Evolutionary conservation across 2,797 vertebrate species (phyloP).

Genomic region (Odontamblyopus lacepedii): DNA sequence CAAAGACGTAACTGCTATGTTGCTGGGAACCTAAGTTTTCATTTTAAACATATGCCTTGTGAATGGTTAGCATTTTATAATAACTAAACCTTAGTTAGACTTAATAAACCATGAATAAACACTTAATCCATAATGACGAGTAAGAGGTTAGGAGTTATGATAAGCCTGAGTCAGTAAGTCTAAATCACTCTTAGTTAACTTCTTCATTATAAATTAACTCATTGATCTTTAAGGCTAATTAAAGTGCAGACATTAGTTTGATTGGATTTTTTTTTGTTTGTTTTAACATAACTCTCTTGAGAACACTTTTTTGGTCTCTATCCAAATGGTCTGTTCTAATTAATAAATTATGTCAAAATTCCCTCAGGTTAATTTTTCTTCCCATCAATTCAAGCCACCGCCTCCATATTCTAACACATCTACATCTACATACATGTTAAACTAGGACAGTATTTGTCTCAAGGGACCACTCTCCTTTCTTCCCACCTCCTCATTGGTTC

Average conservation of each 20-base stretch:
- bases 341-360: not conserved
- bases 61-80: not conserved
- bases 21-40: not conserved
- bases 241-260: no score
- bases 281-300: not conserved
- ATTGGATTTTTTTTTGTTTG: no score
- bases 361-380: constrained; percentile 14
- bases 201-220: no score
- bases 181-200: no score
- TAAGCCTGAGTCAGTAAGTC: no score
- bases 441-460: constrained; percentile 64
- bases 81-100: no score
- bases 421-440: constrained; percentile 35
- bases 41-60: not conserved
- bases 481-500: constrained; percentile 25
- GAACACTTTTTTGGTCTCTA: not conserved
- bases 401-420: constrained; percentile 6
- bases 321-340: not conserved
- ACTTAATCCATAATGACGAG: no score
- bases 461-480: constrained; percentile 43
- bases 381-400: constrained; percentile 18
- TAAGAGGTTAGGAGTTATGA: no score
- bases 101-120: no score
- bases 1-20: no score
- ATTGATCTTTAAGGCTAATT: no score